Conservation (phyloP, 2,797 vertebrate genomes). For the Rhabdophis nuchalis region DNA sequence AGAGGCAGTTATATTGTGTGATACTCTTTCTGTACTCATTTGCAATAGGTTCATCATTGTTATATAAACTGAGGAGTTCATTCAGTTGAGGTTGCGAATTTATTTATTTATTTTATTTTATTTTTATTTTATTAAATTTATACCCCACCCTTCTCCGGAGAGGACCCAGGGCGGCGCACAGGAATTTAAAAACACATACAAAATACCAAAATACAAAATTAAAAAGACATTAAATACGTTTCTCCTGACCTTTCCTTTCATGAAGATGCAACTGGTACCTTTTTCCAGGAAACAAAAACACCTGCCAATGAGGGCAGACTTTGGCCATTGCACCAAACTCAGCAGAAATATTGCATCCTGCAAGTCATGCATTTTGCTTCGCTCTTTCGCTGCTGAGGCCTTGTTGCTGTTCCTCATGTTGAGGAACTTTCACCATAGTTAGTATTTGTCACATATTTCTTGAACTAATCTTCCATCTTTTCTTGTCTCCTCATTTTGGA, state of each 20-base stretch:
- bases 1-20: background rate
- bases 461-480: background rate
- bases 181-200: too few relatives aligned
- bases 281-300: background rate
- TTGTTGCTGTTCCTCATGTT: background rate
- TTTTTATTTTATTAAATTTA: too few relatives aligned
- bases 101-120: too few relatives aligned
- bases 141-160: too few relatives aligned
- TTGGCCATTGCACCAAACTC: background rate
- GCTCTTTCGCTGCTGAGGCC: background rate
- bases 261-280: background rate
- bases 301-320: background rate
- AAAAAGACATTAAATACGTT: too few relatives aligned
- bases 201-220: too few relatives aligned
- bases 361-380: background rate
- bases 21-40: background rate
- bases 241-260: background rate
- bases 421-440: background rate
- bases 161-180: too few relatives aligned
- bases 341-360: background rate
- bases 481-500: background rate
- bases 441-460: background rate
- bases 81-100: background rate
- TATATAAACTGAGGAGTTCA: background rate
- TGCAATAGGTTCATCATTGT: background rate